These are phyloP conservation scores for Agonum fuliginosum DNA, from an alignment of 2,888 invertebrate species.

Conservation along the genomic window DNA sequence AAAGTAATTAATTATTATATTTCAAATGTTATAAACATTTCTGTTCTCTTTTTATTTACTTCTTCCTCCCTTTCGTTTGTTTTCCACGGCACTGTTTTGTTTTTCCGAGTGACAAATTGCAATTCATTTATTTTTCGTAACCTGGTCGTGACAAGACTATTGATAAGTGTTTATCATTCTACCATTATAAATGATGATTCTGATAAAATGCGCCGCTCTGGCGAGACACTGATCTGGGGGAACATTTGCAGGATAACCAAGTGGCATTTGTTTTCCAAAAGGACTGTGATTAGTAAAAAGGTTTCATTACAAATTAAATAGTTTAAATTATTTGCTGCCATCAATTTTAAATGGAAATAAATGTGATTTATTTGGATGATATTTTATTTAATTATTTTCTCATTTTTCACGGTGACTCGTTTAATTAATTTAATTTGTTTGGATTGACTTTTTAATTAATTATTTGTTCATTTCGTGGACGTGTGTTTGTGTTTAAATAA, in stretches of 20 bases:
- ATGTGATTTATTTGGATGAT: background rate
- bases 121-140: slow-evolving; percentile 45
- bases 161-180: slow-evolving; percentile 44
- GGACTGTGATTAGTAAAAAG: background rate
- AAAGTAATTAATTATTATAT: too few species aligned
- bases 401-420: background rate
- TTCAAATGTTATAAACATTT: too few species aligned
- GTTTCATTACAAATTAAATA: slow-evolving; percentile 9
- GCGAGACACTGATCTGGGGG: background rate
- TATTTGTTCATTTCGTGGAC: too few species aligned
- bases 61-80: background rate
- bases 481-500: too few species aligned
- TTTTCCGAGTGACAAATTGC: slow-evolving; percentile 29
- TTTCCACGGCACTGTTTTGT: background rate
- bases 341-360: background rate
- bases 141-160: slow-evolving; percentile 38
- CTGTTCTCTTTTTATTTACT: background rate
- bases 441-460: too few species aligned
- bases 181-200: slow-evolving; percentile 36
- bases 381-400: slow-evolving; percentile 23
- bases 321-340: slow-evolving; percentile 1
- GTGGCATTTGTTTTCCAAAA: background rate
- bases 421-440: background rate
- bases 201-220: background rate
- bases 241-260: background rate